Conservation (phyloP, 2,888 invertebrate species). For the Carcina quercana region DNA sequence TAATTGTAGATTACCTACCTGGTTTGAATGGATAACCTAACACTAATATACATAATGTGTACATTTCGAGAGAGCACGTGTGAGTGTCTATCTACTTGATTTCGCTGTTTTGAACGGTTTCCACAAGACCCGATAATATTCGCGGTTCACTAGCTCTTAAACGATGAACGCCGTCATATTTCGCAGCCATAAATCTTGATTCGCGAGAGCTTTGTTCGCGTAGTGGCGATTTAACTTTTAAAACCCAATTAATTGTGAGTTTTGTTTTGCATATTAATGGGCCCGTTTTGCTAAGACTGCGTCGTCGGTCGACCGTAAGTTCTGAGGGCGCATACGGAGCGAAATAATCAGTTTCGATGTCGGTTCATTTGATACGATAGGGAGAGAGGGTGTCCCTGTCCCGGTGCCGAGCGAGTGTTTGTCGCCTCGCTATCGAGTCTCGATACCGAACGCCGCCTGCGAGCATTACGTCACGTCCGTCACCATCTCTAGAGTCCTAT, state of each 20-base stretch:
- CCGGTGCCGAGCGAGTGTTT: conserved; percentile 22
- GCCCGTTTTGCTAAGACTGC: conserved; percentile 29
- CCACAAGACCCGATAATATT: conserved; percentile 19
- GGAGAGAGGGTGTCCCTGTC: conserved; percentile 17
- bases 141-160: conserved; percentile 19
- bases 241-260: conserved; percentile 48
- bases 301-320: conserved; percentile 31
- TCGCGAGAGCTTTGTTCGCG: conserved; percentile 30
- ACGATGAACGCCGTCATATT: conserved; percentile 28
- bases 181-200: conserved; percentile 33
- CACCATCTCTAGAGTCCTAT: conserved; percentile 20
- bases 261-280: conserved; percentile 56
- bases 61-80: conserved; percentile 18
- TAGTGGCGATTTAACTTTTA: conserved; percentile 41
- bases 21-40: too few relatives aligned
- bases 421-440: conserved; percentile 27
- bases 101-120: conserved; percentile 17
- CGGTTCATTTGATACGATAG: conserved; percentile 35
- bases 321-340: conserved; percentile 35
- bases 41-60: too few relatives aligned
- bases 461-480: too few relatives aligned
- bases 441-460: conserved; percentile 21
- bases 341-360: conserved; percentile 40
- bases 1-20: too few relatives aligned
- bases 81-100: conserved; percentile 28